Evolutionary conservation across 1,140 invertebrate species (phyloP), one percentile per base, ranked within the genome.

Genomic region (Neomicropteryx cornuta): DNA sequence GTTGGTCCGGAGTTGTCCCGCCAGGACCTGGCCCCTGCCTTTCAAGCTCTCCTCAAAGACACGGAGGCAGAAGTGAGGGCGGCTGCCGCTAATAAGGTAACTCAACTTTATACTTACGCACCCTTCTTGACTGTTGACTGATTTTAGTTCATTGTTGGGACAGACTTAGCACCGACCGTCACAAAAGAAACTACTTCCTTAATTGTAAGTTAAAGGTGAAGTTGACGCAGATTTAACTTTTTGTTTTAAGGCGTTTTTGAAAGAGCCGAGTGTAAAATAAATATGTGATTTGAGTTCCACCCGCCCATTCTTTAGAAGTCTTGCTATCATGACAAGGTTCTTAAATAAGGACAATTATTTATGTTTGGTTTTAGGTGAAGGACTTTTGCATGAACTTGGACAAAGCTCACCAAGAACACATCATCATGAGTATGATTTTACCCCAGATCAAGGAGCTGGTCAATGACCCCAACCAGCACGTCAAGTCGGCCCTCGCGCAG

Each of bases 371-470:
- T n/a, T n/a, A 68, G 63, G 75, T 79, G 0, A 78, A 78, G 66
- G 95, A 98, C 58, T 99, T 99, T 63, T 99, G 94, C 66, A 85
- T 91, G 62, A 91, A 90, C 61, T 68, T 97, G 45, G 87, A 94
- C 52, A 83, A 89, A 27, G 70, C 77, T 6, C 84, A 88, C 58
- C 89, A 95, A 49, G 93, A 97, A 55, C 77, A 79, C 39, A 91
- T 97, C 22, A 99, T 99, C 39, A 95, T 99, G 87, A 91, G 77
- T 22, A 89, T 90, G 60, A 95, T 99, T 56, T 71, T 99, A 48
- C 94, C 96, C 0, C 97, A 92, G 60, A 90, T 99, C 27, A 97
- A 98, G 62, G 96, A 99, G 50, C 70, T 99, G 21, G 96, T 98
- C 2, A 81, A 84, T 2, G 97, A 99, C 71, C 83, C 90, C n/a